Conservation (phyloP, 2,113 vertebrate species). For the Prinia subflava region DNA sequence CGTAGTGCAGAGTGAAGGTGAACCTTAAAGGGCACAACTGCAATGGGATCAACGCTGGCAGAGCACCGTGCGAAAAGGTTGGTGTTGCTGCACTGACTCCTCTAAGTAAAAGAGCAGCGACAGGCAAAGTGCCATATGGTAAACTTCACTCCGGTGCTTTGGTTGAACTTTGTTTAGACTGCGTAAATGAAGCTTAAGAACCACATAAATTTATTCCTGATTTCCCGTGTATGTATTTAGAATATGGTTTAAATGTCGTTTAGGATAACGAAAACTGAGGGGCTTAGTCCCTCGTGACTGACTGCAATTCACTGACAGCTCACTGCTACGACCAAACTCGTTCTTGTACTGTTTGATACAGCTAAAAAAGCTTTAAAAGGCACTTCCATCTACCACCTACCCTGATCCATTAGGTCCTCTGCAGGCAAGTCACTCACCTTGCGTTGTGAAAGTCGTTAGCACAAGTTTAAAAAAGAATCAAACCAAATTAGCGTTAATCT, state of each 20-base stretch:
- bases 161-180: not conserved
- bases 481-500: not conserved
- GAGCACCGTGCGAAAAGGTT: not conserved
- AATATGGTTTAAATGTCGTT: not conserved
- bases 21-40: not conserved
- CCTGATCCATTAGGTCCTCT: not conserved
- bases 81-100: not conserved
- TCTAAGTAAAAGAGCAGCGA: not conserved
- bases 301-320: not conserved
- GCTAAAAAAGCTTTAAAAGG: not conserved
- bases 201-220: not conserved
- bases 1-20: not conserved
- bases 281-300: not conserved
- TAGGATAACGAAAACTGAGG: not conserved
- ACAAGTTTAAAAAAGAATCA: rapidly evolving
- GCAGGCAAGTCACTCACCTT: not conserved
- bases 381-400: not conserved
- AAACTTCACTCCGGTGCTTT: not conserved
- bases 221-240: not conserved
- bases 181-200: not conserved
- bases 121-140: not conserved
- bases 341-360: not conserved
- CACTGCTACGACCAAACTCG: not conserved
- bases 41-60: not conserved
- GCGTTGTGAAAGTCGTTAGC: not conserved